Evolutionary conservation across 2,113 vertebrate genomes (phyloP), one percentile per base, ranked within the genome.

Genomic region (Datnioides undecimradiatus): DNA sequence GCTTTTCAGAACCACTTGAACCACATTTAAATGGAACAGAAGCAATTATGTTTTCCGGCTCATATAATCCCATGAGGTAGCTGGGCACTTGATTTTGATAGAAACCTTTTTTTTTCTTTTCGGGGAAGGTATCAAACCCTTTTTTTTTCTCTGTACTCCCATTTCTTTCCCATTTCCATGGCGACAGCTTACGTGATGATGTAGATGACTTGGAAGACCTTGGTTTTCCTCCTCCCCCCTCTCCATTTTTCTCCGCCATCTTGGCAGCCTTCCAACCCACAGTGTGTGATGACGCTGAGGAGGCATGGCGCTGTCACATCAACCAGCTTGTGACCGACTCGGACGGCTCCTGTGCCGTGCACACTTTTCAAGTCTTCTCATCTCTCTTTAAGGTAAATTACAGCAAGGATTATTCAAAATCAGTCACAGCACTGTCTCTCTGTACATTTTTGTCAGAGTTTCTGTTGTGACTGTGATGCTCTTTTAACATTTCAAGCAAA

Each of bases 351-450:
- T 98, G 97, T 52, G 98, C 98, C 0, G 97, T 99, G 79, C 99
- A 99, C 89, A 99, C 98, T 17, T 99, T 99, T 93, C 97, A 98
- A 41, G 97, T 99, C 86, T 99, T 99, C 94, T 99, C 97, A 75
- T 97, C 97, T 55, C 90, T 99, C 92, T 99, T 99, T 90, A 97
- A 98, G 97, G 98, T 99, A 88, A 62, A 82, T 54, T 14, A 16
- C 2, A 2, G 5, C 1, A 79, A 65, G 6, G 14, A 40, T 17
- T 58, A 3, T 0, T 38, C 49, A 49, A 34, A 60, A 12, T 33
- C 3, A 23, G 31, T 21, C 5, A 27, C 1, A 19, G n/a, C n/a
- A n/a, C n/a, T n/a, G n/a, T n/a, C n/a, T n/a, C n/a, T n/a, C n/a
- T 66, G 13, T 41, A 1, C 3, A 14, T 63, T 57, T 65, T 3